Conservation (phyloP, 2,113 vertebrate genomes). For the Podarcis cretensis region DNA sequence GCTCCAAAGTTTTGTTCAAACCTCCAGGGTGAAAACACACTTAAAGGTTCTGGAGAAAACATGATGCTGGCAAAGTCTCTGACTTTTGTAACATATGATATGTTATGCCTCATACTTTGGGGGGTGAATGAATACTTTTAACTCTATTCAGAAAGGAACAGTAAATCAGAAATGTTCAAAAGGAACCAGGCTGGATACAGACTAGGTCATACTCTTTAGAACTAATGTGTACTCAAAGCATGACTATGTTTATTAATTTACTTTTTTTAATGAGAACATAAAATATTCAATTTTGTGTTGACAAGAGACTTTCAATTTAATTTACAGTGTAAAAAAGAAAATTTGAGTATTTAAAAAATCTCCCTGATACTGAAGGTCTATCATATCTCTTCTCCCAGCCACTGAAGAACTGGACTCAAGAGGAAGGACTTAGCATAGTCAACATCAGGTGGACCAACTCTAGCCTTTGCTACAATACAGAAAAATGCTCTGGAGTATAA, state of each 20-base stretch:
- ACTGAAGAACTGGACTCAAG: neutral
- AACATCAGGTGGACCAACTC: neutral
- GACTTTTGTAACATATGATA: neutral
- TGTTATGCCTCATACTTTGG: neutral
- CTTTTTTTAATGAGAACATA: neutral
- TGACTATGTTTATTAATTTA: neutral
- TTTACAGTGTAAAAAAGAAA: too few relatives aligned
- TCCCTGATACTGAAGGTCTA: neutral
- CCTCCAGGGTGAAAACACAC: neutral
- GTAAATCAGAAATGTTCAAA: neutral
- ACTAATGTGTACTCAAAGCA: too few relatives aligned
- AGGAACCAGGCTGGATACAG: too few relatives aligned
- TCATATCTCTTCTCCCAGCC: neutral
- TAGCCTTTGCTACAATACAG: neutral
- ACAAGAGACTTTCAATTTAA: neutral
- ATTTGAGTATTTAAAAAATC: too few relatives aligned
- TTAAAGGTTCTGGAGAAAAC: neutral
- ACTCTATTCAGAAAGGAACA: neutral
- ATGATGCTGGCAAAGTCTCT: neutral
- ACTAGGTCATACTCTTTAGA: too few relatives aligned
- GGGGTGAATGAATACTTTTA: neutral
- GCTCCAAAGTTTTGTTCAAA: neutral
- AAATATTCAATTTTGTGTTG: neutral
- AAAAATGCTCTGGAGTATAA: neutral
- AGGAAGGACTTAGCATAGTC: neutral